A percentile compares a stretch with the other conserved stretches of the same genome.
Evolutionary conservation across 1,140 invertebrate species (phyloP).

Genomic region (Ctenoplectra terminalis): DNA sequence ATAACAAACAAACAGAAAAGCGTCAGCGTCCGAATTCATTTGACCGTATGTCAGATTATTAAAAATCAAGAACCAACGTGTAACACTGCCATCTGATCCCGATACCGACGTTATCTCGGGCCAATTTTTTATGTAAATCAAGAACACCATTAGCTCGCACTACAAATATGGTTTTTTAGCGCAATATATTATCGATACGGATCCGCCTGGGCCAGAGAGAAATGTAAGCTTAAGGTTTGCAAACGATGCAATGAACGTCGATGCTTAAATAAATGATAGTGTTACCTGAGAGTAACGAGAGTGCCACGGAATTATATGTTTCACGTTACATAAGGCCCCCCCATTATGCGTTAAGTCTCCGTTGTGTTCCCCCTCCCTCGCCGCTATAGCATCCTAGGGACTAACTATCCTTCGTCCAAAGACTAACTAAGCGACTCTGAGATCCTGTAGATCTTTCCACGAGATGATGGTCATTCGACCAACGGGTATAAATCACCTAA

Average conservation of each 20-base stretch:
- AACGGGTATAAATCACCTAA: constrained; percentile 75
- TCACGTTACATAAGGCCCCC: constrained; percentile 65
- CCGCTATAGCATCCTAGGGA: constrained; percentile 46
- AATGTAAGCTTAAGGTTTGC: constrained; percentile 12
- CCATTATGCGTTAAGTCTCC: constrained; percentile 57
- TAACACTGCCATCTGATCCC: background rate
- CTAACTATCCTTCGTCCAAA: constrained; percentile 63
- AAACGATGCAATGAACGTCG: constrained; percentile 54
- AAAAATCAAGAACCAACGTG: background rate
- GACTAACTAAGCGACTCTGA: constrained; percentile 71
- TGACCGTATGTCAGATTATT: too few relatives aligned
- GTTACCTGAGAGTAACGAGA: constrained; percentile 58
- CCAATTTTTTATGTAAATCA: background rate
- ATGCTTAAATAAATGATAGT: constrained; percentile 63
- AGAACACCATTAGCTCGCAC: background rate
- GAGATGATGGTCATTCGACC: constrained; percentile 77
- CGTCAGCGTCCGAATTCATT: too few relatives aligned
- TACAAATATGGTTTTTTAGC: constrained; percentile 20
- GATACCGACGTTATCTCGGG: background rate
- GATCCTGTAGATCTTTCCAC: constrained; percentile 75
- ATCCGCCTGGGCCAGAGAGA: background rate
- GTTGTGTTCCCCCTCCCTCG: constrained; percentile 15
- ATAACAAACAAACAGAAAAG: too few relatives aligned
- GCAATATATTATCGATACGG: constrained; percentile 11
- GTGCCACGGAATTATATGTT: constrained; percentile 64